Conservation (phyloP, 2,797 vertebrate genomes). For the Loriculus beryllinus region DNA sequence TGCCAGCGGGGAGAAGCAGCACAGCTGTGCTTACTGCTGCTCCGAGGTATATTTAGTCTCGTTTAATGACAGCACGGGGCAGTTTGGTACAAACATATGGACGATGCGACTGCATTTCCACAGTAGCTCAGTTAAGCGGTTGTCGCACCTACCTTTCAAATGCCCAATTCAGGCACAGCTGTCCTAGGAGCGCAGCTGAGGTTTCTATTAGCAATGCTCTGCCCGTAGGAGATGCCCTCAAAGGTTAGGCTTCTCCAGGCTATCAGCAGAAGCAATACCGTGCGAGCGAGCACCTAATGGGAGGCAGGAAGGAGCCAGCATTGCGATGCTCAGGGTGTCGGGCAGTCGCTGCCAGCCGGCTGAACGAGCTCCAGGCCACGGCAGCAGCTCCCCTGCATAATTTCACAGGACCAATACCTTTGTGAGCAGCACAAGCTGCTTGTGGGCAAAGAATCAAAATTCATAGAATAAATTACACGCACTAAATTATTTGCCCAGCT, state of each 20-base stretch:
- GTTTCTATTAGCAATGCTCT: not conserved
- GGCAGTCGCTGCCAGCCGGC: not conserved
- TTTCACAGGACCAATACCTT: not conserved
- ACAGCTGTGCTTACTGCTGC: not conserved
- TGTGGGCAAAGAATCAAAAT: constrained; percentile 54
- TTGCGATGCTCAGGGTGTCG: not conserved
- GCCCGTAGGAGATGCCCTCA: not conserved
- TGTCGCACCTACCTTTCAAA: not conserved
- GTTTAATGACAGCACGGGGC: not conserved
- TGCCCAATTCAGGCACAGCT: accelerated
- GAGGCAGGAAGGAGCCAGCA: not conserved
- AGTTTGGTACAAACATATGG: not conserved
- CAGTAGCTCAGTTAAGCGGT: not conserved
- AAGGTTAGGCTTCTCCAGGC: not conserved
- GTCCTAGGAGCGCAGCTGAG: accelerated
- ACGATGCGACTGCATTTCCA: accelerated
- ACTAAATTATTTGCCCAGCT: constrained; percentile 46
- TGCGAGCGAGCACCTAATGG: accelerated
- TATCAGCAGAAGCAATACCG: not conserved
- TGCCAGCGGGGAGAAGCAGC: not conserved
- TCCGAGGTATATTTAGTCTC: not conserved
- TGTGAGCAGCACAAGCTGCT: constrained; percentile 41
- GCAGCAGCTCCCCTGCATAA: not conserved
- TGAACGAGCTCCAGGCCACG: not conserved
- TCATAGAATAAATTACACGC: constrained; percentile 46